Evolutionary conservation across 2,113 vertebrate genomes (phyloP).

Genomic region (Hiodon tergisus): DNA sequence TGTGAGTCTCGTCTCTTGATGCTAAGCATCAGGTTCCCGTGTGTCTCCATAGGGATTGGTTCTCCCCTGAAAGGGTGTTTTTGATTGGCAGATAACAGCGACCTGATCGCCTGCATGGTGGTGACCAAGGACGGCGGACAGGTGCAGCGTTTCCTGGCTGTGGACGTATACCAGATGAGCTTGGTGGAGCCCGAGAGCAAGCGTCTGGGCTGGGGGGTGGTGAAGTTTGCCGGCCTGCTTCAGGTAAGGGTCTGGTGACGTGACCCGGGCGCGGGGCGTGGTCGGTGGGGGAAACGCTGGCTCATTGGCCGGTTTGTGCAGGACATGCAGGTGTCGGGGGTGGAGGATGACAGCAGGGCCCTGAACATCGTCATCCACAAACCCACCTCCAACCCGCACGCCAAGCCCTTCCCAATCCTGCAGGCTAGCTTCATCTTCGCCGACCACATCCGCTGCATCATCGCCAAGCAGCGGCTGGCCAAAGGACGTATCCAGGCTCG

Average conservation of each 20-base stretch:
- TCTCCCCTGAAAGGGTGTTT: not conserved
- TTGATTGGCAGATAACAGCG: slow-evolving; percentile 82
- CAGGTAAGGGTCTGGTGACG: slow-evolving; percentile 60
- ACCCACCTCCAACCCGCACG: slow-evolving; percentile 90
- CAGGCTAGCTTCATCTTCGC: slow-evolving; percentile 95
- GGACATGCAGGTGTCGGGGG: slow-evolving; percentile 98
- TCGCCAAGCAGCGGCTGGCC: slow-evolving; percentile 92
- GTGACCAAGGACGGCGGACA: slow-evolving; percentile 86
- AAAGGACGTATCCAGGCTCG: slow-evolving; percentile 94
- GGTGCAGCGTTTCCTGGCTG: slow-evolving; percentile 90
- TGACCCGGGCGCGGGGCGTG: not conserved
- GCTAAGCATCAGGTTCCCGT: not conserved
- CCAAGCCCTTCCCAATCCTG: slow-evolving; percentile 94
- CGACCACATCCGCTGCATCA: slow-evolving; percentile 97
- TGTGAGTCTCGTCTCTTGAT: too few relatives aligned
- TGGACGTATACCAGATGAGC: slow-evolving; percentile 98
- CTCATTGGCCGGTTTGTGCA: slow-evolving; percentile 37
- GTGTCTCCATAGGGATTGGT: not conserved
- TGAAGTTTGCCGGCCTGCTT: slow-evolving; percentile 92
- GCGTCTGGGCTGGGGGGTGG: slow-evolving; percentile 93
- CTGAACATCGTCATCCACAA: slow-evolving; percentile 93
- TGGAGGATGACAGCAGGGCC: slow-evolving; percentile 93
- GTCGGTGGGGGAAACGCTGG: not conserved
- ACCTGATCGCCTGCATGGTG: slow-evolving; percentile 93
- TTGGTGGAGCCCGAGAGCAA: slow-evolving; percentile 91